Base-by-base conservation (phyloP, 2,888 invertebrate genomes). In the Pegoplata infirma region DNA sequence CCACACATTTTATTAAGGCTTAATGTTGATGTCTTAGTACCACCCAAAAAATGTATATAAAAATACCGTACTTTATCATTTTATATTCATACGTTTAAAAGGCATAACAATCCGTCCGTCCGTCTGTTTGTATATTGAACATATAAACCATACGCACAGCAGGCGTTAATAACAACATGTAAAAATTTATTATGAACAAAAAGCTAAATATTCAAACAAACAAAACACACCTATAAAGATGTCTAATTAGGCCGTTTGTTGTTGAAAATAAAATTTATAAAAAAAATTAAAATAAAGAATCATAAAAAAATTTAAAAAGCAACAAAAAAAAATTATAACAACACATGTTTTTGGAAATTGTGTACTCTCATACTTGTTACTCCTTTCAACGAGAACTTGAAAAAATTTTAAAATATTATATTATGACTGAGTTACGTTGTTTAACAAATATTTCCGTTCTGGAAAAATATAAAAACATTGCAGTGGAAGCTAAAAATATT, bases 371-470 rank as follows among this genome's bases (percentile, higher is more conserved):
- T 36, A 12, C 36, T 36, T 36, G 12, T 36, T 36, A 40, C 36
- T 40, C 36, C 36, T 40, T n/a, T 40, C 36, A 40, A 25, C 40
- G 17, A 63, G 10, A 46, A 61, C 23, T 21, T 32, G 19, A 12
- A 28, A 55, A n/a, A 49, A 47, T 36, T 10, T 16, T 25, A 53
- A 55, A 2, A 63, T 44, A 71, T 4, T 55, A 61, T 36, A 71
- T 25, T 75, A 55, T 67, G 61, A 68, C 56, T 55, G 59, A 71
- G 61, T 79, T 71, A 79, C 79, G 79, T 75, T 63, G 79, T 40
- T 75, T 19, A 79, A 75, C 66, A 79, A 79, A 79, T 79, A 79
- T 79, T 79, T 79, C 79, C 79, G 79, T 79, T 79, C 75, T 56
- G 0, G n/a, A n/a, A n/a, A n/a, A n/a, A n/a, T n/a, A n/a, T n/a